Conservation (phyloP, 2,888 invertebrate species). For the Stegophylla sp. region DNA sequence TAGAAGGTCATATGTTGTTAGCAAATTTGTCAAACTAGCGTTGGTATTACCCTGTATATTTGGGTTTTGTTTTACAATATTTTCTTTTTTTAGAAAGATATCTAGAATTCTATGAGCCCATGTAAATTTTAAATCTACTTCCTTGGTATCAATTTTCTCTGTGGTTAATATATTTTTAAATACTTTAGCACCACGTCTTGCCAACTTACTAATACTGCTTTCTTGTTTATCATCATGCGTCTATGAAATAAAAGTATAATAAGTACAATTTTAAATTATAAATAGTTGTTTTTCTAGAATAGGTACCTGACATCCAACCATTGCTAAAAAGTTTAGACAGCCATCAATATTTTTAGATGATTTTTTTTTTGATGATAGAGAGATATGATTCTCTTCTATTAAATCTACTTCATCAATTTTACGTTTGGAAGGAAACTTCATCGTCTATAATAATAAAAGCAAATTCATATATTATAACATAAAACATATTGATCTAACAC, state of each 20-base stretch:
- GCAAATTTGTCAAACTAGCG: slow-evolving; percentile 37
- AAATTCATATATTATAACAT: background rate
- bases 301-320: slow-evolving; percentile 57
- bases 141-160: slow-evolving; percentile 1
- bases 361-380: background rate
- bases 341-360: slow-evolving; percentile 40
- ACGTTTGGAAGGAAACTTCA: slow-evolving; percentile 2
- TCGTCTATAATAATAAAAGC: background rate
- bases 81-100: slow-evolving; percentile 42
- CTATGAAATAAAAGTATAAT: background rate
- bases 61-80: slow-evolving; percentile 37
- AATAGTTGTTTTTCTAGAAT: background rate
- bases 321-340: slow-evolving; percentile 42
- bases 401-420: background rate
- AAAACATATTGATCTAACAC: background rate
- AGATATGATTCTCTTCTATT: background rate
- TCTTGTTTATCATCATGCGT: slow-evolving; percentile 52
- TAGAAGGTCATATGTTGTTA: slow-evolving; percentile 33
- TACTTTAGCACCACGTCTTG: slow-evolving; percentile 26
- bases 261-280: background rate
- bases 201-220: slow-evolving; percentile 41
- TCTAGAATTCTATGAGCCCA: slow-evolving; percentile 47
- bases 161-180: slow-evolving; percentile 44
- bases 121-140: slow-evolving; percentile 38
- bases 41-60: slow-evolving; percentile 19